Conservation (phyloP, 2,888 invertebrate species). For the Tanypteryx hageni region DNA sequence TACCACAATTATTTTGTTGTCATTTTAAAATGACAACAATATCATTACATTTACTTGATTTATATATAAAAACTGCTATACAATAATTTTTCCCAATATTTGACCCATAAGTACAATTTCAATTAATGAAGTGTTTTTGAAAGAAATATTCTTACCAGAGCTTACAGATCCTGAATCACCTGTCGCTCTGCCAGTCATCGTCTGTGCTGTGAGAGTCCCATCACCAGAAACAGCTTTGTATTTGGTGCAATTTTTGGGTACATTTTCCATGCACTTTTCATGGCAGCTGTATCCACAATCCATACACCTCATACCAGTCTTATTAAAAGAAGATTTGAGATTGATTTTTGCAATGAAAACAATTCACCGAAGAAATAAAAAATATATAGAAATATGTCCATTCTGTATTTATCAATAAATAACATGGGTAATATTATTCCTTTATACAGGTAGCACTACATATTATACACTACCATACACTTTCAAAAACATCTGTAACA, state of each 20-base stretch:
- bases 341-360: neutral
- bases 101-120: neutral
- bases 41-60: too few species aligned
- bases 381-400: neutral
- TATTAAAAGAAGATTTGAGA: slow-evolving; percentile 68
- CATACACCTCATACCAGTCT: slow-evolving; percentile 85
- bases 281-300: slow-evolving; percentile 97
- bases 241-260: slow-evolving; percentile 91
- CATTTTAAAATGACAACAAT: too few species aligned
- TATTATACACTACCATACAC: too few species aligned
- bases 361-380: neutral
- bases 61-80: too few species aligned
- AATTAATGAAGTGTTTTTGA: too few species aligned
- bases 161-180: slow-evolving; percentile 85
- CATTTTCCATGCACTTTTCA: slow-evolving; percentile 93
- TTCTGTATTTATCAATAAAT: neutral
- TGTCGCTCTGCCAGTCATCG: slow-evolving; percentile 77
- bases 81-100: too few species aligned
- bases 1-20: too few species aligned
- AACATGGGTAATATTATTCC: neutral
- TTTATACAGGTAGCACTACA: too few species aligned
- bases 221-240: slow-evolving; percentile 81
- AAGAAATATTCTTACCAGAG: slow-evolving; percentile 78
- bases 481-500: too few species aligned
- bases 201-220: slow-evolving; percentile 76